Conservation (phyloP, 2,113 vertebrate species). For the Embiotoca jacksoni region DNA sequence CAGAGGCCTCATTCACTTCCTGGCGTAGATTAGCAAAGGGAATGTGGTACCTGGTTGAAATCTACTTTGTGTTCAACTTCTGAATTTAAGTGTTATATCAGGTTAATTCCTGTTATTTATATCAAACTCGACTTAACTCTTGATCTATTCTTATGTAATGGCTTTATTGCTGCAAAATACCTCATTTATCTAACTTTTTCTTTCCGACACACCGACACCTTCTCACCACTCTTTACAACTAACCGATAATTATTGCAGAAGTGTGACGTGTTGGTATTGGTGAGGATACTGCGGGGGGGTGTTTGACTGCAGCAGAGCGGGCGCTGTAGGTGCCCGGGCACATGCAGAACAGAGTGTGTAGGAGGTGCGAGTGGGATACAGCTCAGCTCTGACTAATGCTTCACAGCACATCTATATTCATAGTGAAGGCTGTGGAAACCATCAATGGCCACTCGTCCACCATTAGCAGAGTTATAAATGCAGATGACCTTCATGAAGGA, state of each 20-base stretch:
- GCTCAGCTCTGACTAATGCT: conserved; percentile 73
- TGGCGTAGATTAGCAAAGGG: conserved; percentile 54
- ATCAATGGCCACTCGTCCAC: conserved; percentile 71
- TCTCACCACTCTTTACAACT: background rate
- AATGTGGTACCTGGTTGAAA: conserved; percentile 61
- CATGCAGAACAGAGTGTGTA: conserved; percentile 71
- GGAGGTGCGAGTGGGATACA: conserved; percentile 76
- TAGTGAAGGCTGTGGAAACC: conserved; percentile 70
- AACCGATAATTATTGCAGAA: conserved; percentile 1
- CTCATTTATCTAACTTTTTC: background rate
- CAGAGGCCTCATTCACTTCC: conserved; percentile 66
- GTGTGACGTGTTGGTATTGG: conserved; percentile 43
- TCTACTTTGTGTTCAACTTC: conserved; percentile 34
- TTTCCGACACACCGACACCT: background rate
- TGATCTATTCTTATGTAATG: accelerated
- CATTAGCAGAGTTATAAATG: conserved; percentile 55
- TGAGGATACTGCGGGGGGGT: conserved; percentile 37
- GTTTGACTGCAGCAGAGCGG: conserved; percentile 42
- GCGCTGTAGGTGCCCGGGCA: conserved; percentile 55
- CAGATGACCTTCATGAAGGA: conserved; percentile 56
- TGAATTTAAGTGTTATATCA: background rate
- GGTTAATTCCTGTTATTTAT: background rate
- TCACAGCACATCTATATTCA: conserved; percentile 77
- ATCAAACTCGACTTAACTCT: background rate
- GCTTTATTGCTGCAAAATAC: background rate